Percentiles rank a stretch among this genome's conserved stretches.
These are phyloP conservation scores for Isaurus tuberculatus DNA, from an alignment of 92 coral and sea anemone species.

Conservation along the genomic window DNA sequence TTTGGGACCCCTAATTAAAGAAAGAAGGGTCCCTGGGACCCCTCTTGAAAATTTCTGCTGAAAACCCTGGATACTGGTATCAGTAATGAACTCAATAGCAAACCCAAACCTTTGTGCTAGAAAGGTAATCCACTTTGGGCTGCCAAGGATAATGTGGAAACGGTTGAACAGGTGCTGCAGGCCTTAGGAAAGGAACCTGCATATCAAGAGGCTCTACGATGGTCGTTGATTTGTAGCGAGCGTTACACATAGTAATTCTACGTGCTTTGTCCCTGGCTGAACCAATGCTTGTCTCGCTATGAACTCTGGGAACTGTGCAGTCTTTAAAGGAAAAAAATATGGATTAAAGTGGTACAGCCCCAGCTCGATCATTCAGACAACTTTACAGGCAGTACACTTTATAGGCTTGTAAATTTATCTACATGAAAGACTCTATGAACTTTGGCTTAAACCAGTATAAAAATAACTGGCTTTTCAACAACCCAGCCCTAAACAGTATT, in stretches of 20 bases:
- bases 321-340: too few relatives aligned
- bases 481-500: too few relatives aligned
- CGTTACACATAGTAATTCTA: slow-evolving; percentile 82
- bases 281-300: slow-evolving; percentile 63
- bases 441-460: too few relatives aligned
- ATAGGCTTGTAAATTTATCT: too few relatives aligned
- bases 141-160: slow-evolving; percentile 76
- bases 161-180: slow-evolving; percentile 74
- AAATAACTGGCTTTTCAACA: too few relatives aligned
- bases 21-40: too few relatives aligned
- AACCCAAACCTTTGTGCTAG: slow-evolving; percentile 81
- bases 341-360: too few relatives aligned
- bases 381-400: too few relatives aligned
- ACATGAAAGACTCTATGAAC: too few relatives aligned
- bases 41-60: too few relatives aligned
- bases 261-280: slow-evolving; percentile 84
- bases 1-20: too few relatives aligned
- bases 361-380: too few relatives aligned
- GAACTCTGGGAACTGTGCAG: slow-evolving; percentile 57
- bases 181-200: slow-evolving; percentile 68
- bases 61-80: background rate
- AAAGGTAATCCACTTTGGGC: slow-evolving; percentile 67
- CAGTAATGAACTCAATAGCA: background rate
- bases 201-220: slow-evolving; percentile 52
- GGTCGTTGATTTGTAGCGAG: slow-evolving; percentile 68